Evolutionary conservation across 1,140 invertebrate species (phyloP).

Genomic region (Cryptotermes secundus): DNA sequence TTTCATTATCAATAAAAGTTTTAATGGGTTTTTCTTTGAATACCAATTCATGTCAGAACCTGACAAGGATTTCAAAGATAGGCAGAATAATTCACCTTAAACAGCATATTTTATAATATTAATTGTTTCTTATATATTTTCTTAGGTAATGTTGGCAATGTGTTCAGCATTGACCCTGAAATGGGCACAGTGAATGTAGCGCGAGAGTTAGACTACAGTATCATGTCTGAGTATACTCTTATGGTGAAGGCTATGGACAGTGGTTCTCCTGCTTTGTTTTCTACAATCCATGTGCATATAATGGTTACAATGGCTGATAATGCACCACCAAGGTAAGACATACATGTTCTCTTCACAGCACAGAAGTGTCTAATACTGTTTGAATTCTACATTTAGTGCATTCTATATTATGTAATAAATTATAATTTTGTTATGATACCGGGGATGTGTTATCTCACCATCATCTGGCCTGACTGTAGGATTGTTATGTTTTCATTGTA

Average conservation of each 20-base stretch:
- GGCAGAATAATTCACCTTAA: too few relatives aligned
- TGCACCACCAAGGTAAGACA: constrained; percentile 68
- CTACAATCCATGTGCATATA: constrained; percentile 81
- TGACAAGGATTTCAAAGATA: too few relatives aligned
- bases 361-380: neutral
- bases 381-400: neutral
- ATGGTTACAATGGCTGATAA: constrained; percentile 86
- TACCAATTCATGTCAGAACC: too few relatives aligned
- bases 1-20: too few relatives aligned
- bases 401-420: too few relatives aligned
- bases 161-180: constrained; percentile 74
- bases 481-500: too few relatives aligned
- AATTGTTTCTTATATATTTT: neutral
- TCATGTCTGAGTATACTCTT: constrained; percentile 75
- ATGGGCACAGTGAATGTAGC: constrained; percentile 76
- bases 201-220: constrained; percentile 68
- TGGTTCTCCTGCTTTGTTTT: constrained; percentile 70
- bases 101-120: too few relatives aligned
- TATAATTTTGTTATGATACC: too few relatives aligned
- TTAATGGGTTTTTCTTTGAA: too few relatives aligned
- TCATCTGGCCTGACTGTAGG: too few relatives aligned
- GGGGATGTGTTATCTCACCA: too few relatives aligned
- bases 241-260: constrained; percentile 79
- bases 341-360: neutral
- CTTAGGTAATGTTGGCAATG: constrained; percentile 78